Evolutionary conservation across 2,888 invertebrate genomes (phyloP), one percentile per base, ranked within the genome.

Genomic region (Drosophila tripunctata): DNA sequence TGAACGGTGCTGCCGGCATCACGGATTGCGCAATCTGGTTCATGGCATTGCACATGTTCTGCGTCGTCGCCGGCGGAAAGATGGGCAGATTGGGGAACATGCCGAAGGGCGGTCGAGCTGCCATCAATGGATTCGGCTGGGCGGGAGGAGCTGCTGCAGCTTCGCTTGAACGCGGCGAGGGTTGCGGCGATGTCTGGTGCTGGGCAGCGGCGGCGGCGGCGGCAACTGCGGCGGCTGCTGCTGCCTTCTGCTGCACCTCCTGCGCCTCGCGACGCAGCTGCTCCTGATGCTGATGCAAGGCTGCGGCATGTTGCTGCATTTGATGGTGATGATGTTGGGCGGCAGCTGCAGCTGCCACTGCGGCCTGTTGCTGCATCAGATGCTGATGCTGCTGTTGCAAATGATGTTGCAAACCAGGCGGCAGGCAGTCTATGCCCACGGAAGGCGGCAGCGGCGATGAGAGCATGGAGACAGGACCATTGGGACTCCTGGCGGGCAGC

Each of bases 1-100:
- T 96, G 93, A 96, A 96, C 75, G 96, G 95, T 65, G 96, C 95
- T 86, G 96, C 95, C 78, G 96, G 96, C 90, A 96, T 94, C 78
- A 95, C 94, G 35, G 95, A 95, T 31, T 96, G 96, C 57, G 96
- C 96, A 84, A 96, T 93, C 71, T 96, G 95, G 66, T 96, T 96
- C 88, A 96, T 93, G 72, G 96, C 96, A 67, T 94, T 94, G 86
- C 95, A 94, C 93, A 96, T 95, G 89, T 95, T 93, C 75, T 94
- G 95, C 89, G 94, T 93, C 90, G 94, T 93, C 22, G 91, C 81
- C 47, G 92, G 94, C 74, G 91, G 92, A 48, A 91, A 90, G 33
- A 91, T 88, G 50, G 92, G 91, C 71, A 92, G 80, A 62, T 90
- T 91, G 65, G 92, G 91, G 47, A 90, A 91, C 85, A 91, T 90